A percentile compares a stretch with the other conserved stretches of the same genome.
phyloP scores from a whole-genome alignment of 2,888 invertebrate species.

The Eristalis arbustorum region DNA sequence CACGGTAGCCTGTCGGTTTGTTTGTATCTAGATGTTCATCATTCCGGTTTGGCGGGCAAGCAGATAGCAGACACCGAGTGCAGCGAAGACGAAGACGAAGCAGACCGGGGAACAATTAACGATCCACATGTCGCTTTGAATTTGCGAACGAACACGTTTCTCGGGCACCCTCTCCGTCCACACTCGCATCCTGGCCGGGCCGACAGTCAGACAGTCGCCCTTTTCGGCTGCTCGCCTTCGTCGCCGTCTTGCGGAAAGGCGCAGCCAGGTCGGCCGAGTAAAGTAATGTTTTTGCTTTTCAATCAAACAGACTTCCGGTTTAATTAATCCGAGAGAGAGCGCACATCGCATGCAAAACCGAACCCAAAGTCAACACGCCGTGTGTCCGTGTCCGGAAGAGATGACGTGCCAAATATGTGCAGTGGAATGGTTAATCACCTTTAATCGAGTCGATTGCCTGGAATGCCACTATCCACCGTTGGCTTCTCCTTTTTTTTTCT shows the following conservation, averaged over 20 bases:
- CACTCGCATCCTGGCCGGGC: neutral
- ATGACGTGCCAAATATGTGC: slow-evolving; percentile 64
- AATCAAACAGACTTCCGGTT: slow-evolving; percentile 70
- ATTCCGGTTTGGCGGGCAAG: slow-evolving; percentile 62
- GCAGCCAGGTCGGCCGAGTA: slow-evolving; percentile 17
- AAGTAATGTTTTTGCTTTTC: slow-evolving; percentile 52
- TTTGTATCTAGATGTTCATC: slow-evolving; percentile 52
- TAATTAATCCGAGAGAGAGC: slow-evolving; percentile 52
- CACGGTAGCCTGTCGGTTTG: slow-evolving; percentile 52
- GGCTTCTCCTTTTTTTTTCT: slow-evolving; percentile 5
- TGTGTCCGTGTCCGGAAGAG: slow-evolving; percentile 43
- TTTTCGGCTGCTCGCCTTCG: neutral
- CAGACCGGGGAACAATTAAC: slow-evolving; percentile 63
- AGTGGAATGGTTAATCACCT: slow-evolving; percentile 66
- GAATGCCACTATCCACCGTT: slow-evolving; percentile 45
- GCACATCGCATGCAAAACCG: slow-evolving; percentile 9
- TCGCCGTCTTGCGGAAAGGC: slow-evolving; percentile 19
- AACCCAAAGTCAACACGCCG: slow-evolving; percentile 38
- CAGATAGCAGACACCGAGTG: slow-evolving; percentile 13
- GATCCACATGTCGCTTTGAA: slow-evolving; percentile 68
- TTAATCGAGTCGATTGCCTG: slow-evolving; percentile 67
- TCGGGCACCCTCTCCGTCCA: slow-evolving; percentile 45
- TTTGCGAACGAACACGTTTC: slow-evolving; percentile 62
- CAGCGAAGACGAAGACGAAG: neutral
- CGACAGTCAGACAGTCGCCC: slow-evolving; percentile 16